Evolutionary conservation across 1,140 invertebrate species (phyloP).

Genomic region (Neuroterus valhalla): DNA sequence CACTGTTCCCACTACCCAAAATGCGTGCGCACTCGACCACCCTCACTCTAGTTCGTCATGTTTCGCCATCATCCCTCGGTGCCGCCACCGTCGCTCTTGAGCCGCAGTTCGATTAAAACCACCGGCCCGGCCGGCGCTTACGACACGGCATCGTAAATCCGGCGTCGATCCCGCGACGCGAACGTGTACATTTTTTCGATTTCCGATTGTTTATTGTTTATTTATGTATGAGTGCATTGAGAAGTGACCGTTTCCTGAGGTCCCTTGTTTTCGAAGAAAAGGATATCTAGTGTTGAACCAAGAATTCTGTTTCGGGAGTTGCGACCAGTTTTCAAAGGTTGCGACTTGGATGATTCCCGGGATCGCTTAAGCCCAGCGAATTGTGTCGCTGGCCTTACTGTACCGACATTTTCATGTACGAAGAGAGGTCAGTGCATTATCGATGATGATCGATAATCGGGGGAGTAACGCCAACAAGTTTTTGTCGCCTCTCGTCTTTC

Average conservation of each 20-base stretch:
- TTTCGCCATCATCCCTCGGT: neutral
- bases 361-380: constrained; percentile 4
- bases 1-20: neutral
- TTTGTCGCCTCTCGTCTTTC: neutral
- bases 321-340: neutral
- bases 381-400: neutral
- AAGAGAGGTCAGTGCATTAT: neutral
- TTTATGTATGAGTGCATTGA: neutral
- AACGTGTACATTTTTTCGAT: neutral
- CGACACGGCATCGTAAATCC: neutral
- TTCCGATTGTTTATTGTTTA: neutral
- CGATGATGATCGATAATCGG: neutral
- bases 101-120: constrained; percentile 27
- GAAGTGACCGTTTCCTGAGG: neutral
- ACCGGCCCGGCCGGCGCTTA: constrained; percentile 23
- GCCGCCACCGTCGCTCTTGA: constrained; percentile 21
- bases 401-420: neutral
- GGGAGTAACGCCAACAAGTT: neutral
- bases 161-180: neutral
- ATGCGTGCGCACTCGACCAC: constrained; percentile 5
- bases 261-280: neutral
- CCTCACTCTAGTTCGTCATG: constrained; percentile 1
- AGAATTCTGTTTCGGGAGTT: too few species aligned
- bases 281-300: neutral
- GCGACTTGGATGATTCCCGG: constrained; percentile 19